Conservation (phyloP, 2,797 vertebrate species). For the Gastrophryne carolinensis region DNA sequence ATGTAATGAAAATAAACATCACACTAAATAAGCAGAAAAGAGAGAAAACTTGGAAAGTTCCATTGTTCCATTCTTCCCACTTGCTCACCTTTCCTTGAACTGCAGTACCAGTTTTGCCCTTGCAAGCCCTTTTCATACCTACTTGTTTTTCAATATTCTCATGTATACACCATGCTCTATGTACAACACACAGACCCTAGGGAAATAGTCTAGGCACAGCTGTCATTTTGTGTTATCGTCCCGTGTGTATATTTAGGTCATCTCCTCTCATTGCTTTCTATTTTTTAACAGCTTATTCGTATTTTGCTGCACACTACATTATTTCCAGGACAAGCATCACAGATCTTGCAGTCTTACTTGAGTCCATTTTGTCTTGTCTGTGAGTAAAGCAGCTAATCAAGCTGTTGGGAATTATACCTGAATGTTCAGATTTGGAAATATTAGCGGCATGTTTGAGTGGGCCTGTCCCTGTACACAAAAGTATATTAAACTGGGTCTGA, state of each 20-base stretch:
- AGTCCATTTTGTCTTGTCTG: neutral
- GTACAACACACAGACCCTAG: neutral
- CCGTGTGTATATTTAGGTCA: conserved; percentile 13
- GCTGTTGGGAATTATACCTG: neutral
- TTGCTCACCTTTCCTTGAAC: conserved; percentile 23
- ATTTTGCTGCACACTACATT: neutral
- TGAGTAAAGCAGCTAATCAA: neutral
- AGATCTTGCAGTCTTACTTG: neutral
- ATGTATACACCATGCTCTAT: neutral
- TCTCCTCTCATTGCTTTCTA: neutral
- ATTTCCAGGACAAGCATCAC: neutral
- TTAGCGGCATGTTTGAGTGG: neutral
- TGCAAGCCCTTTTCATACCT: conserved; percentile 18
- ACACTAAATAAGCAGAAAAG: no score
- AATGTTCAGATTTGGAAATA: neutral
- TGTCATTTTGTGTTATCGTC: conserved; percentile 29
- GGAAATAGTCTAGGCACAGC: conserved; percentile 7
- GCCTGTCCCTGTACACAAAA: no score
- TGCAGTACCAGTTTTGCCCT: neutral
- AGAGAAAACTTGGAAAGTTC: no score
- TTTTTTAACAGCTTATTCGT: neutral
- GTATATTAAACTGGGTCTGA: no score
- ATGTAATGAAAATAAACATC: no score
- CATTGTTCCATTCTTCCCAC: no score
- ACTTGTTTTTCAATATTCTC: conserved; percentile 6